Evolutionary conservation across 2,888 invertebrate genomes (phyloP), one percentile per base, ranked within the genome.

Genomic region (Pristionchus maxplancki): DNA sequence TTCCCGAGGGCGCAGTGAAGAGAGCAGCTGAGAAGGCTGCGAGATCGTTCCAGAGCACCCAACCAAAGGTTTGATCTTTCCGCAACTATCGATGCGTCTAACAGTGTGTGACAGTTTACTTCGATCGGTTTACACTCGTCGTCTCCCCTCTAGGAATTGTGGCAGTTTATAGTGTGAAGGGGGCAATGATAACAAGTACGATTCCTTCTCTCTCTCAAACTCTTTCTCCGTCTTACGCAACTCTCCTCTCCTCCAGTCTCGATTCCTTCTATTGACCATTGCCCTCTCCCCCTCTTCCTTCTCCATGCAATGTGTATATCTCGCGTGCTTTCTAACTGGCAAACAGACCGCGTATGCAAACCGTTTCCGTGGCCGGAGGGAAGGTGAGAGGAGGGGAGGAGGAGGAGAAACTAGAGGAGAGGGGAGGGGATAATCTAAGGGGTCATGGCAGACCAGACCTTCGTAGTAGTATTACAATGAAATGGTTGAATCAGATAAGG

Each of bases 21-120:
- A 89, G 94, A 89, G 94, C 94, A 4, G 94, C 94, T 11, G 94
- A 94, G 84, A 94, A 94, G 89, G 94, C 94, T 1, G 92, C 94
- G 13, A 87, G 94, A 84, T 92, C 91, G 78, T 94, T 94, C 89
- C 93, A 94, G 87, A 92, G 92, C 89, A 94, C 94, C 13, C 94
- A 94, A 85, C 94, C 94, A n/a, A 94, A 94, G 93, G 94, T 94
- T 67, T 34, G 64, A 34, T 67, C 64, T 67, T 67, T 62, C 13
- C 15, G 64, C 64, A 31, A 31, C 31, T 48, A 5, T 58, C 11
- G n/a, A 13, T 34, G 15, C 24, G n/a, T n/a, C 44, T 81, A 83
- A 9, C 28, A n/a, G 28, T 2, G 13, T 50, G 28, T 37, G 9
- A 17, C 58, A 28, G n/a, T 67, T 62, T 44, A 40, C n/a, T 62